Base-by-base conservation (phyloP, 2,888 invertebrate species). In the Nomada fabriciana region DNA sequence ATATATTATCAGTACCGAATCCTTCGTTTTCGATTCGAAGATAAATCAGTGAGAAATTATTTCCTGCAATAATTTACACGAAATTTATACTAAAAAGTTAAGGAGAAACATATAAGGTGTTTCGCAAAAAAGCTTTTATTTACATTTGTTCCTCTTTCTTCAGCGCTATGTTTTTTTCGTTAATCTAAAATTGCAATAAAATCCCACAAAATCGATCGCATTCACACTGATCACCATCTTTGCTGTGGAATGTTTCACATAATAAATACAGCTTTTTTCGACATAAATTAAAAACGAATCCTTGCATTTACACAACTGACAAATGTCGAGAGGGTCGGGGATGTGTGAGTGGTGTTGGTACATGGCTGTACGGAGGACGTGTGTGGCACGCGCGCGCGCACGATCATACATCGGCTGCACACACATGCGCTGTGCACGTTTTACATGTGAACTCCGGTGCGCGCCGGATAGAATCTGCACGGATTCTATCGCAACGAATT, bases 91-190 rank as follows among this genome's bases (percentile, higher is more conserved):
- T 29, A 42, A 23, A 20, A 52, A 50, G 53, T 65, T 43, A 20
- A 55, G 65, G 63, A 59, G 36, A 76, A 82, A 74, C 77, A 55
- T 65, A 60, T 76, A 55, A 71, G 61, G 63, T 71, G 69, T 88
- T 87, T 88, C 88, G 87, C 88, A 87, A 88, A 88, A 88, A 88
- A 86, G 86, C 84, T 88, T 87, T 88, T 88, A 88, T 88, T 88
- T 88, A 88, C 88, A 88, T 82, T 88, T 88, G 87, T 88, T 87
- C 77, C 83, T 86, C 84, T 85, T 75, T 81, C 73, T 80, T 86
- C 82, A 84, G 87, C 84, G 79, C 79, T 82, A 84, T 86, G 47
- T 67, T 25, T 55, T 61, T 52, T 68, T 69, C 2, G 15, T 83
- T 83, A 88, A 84, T 87, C 86, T 88, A 88, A 83, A 88, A 88